Evolutionary conservation across 2,888 invertebrate genomes (phyloP), one percentile per base, ranked within the genome.

Genomic region (Brassicogethes aeneus): DNA sequence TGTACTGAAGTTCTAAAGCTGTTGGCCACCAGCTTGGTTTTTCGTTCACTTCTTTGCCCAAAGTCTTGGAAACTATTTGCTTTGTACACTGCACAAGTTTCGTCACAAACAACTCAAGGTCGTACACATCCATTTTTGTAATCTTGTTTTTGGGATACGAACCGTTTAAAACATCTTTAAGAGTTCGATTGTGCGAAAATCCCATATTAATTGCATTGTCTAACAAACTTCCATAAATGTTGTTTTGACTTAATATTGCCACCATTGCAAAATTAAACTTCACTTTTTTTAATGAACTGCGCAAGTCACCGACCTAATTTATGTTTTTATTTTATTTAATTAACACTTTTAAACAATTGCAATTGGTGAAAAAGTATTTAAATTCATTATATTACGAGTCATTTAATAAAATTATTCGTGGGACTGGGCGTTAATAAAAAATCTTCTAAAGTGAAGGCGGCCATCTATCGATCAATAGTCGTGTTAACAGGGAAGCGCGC

Each of bases 1-100:
- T 7, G 3, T 36, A 33, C 8, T 43, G 44, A 30, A 45, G 52
- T 16, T 45, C 38, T 10, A 55, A 39, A 35, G 48, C 43, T 17
- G 43, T 46, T 13, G 55, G 51, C 56, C 56, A 57, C 53, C 56
- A 55, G 30, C 42, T 34, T 15, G 54, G 52, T 35, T 45, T 44
- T 31, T 37, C 10, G 15, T 36, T 36, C 34, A 38, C 38, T 15
- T 36, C 17, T 17, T 37, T 40, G 12, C 29, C 15, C 16, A 17
- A 10, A 32, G 5, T 23, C 23, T 23, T 36, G 10, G 15, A 23
- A 17, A 23, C 14, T 40, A 32, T 17, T 35, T 13, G 30, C 29
- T 23, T 23, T 34, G 48, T 46, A 50, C 45, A 47, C 36, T 46
- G 47, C 40, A 54, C 50, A 41, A 56, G 45, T 44, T 47, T 43